Conservation (phyloP, 2,113 vertebrate genomes). For the Eulemur macaco region DNA sequence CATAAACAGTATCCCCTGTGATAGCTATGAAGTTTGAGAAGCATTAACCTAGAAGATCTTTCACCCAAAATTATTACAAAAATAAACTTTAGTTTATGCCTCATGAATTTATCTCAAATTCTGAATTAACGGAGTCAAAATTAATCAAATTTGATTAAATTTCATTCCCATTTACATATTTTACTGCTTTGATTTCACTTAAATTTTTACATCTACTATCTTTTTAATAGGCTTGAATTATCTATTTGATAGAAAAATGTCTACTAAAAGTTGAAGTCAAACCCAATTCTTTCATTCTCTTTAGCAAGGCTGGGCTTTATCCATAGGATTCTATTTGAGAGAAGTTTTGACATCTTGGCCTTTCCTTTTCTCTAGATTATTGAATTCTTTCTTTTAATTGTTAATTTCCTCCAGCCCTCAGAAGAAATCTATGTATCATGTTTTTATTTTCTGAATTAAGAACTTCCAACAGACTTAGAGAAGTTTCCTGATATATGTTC, state of each 20-base stretch:
- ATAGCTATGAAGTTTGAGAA: not conserved
- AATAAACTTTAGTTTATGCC: not conserved
- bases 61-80: not conserved
- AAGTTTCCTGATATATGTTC: not conserved
- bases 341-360: not conserved
- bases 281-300: not conserved
- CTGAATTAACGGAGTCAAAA: not conserved
- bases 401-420: not conserved
- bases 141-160: not conserved
- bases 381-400: not conserved
- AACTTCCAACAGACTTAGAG: not conserved
- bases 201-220: not conserved
- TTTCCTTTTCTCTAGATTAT: constrained; percentile 16
- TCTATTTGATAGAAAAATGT: not conserved
- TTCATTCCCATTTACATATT: not conserved
- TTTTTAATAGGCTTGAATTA: not conserved
- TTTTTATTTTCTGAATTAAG: constrained; percentile 47
- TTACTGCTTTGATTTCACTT: not conserved
- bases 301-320: not conserved
- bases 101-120: not conserved
- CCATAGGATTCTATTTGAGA: not conserved
- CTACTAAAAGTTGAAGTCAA: not conserved
- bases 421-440: not conserved
- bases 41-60: not conserved
- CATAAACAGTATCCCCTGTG: not conserved